Conservation (phyloP, 2,888 invertebrate species). For the Subacronicta megacephala region DNA sequence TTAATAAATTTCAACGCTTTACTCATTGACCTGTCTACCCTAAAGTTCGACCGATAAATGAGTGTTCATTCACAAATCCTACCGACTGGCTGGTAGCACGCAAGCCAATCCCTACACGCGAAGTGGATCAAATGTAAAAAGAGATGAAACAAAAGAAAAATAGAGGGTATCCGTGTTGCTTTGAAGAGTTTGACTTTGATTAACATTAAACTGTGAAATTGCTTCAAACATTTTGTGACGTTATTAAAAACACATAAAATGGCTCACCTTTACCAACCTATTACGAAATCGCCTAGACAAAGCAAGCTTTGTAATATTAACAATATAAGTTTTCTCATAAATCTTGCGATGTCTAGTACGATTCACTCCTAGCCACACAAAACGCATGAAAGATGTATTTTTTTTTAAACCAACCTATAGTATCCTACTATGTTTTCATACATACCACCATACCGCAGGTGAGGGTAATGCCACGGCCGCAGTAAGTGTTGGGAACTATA, state of each 20-base stretch:
- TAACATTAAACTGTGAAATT: slow-evolving; percentile 67
- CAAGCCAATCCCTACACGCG: slow-evolving; percentile 54
- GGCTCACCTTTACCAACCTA: slow-evolving; percentile 88
- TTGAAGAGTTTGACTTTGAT: slow-evolving; percentile 89
- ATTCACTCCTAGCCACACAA: slow-evolving; percentile 57
- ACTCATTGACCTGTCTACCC: slow-evolving; percentile 69
- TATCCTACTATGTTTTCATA: slow-evolving; percentile 83
- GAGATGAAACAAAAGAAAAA: slow-evolving; percentile 69
- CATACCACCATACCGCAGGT: slow-evolving; percentile 99
- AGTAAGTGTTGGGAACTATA: slow-evolving; percentile 99
- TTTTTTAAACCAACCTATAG: slow-evolving; percentile 72
- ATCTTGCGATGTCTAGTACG: slow-evolving; percentile 76
- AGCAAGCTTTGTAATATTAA: slow-evolving; percentile 67
- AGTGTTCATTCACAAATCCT: slow-evolving; percentile 65
- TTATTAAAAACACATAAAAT: slow-evolving; percentile 84
- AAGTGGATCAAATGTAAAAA: slow-evolving; percentile 60
- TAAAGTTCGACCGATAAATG: slow-evolving; percentile 55
- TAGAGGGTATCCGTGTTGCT: slow-evolving; percentile 60
- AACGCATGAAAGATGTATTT: slow-evolving; percentile 58
- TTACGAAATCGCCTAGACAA: slow-evolving; percentile 68
- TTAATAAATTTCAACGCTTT: slow-evolving; percentile 85
- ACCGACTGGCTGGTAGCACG: slow-evolving; percentile 62
- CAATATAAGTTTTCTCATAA: slow-evolving; percentile 23
- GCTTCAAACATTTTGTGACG: slow-evolving; percentile 70
- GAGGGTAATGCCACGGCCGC: slow-evolving; percentile 99